Evolutionary conservation across 2,888 invertebrate species (phyloP).

Genomic region (Bimastos eiseni): DNA sequence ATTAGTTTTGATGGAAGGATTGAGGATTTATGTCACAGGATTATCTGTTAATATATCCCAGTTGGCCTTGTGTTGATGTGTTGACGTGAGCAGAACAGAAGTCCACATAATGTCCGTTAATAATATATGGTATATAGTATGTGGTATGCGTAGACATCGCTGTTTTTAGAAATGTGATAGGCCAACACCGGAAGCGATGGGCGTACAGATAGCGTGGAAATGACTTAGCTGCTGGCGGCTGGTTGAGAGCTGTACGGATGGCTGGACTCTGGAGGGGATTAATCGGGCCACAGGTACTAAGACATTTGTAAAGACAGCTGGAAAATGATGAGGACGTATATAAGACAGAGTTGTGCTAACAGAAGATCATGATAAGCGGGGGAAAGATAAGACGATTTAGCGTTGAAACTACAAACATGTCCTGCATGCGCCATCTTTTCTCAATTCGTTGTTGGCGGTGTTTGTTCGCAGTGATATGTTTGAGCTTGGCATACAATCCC

Average conservation of each 20-base stretch:
- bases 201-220: not conserved
- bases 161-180: not conserved
- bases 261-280: not conserved
- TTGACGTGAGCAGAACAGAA: not conserved
- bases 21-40: not conserved
- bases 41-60: not conserved
- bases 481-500: not conserved
- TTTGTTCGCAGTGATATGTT: not conserved
- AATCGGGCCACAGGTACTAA: not conserved
- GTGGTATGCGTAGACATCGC: no score
- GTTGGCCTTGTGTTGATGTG: not conserved
- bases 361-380: not conserved
- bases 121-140: not conserved
- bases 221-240: not conserved
- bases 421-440: not conserved
- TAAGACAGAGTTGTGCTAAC: not conserved
- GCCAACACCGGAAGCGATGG: not conserved
- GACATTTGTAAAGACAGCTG: not conserved
- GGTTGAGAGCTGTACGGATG: not conserved
- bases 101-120: not conserved
- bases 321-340: not conserved
- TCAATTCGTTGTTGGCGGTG: not conserved
- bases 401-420: not conserved
- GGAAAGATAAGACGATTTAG: not conserved
- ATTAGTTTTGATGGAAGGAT: not conserved